Evolutionary conservation across 92 coral and sea anemone genomes (phyloP).

Genomic region (Isaurus tuberculatus): DNA sequence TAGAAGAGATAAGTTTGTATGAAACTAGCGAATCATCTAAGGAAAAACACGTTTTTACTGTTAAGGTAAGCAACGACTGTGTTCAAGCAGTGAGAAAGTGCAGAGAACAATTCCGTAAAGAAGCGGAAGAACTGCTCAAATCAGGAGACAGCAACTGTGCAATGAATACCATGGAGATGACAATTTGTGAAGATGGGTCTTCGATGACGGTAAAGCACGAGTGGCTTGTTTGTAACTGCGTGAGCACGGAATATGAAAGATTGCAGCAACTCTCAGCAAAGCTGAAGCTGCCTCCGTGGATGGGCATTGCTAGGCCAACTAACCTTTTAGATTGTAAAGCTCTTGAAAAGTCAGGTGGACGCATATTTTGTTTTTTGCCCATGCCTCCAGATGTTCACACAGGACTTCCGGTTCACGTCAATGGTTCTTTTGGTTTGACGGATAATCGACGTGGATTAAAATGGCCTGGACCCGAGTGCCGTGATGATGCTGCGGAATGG

Average conservation of each 20-base stretch:
- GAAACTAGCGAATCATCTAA: slow-evolving; percentile 5
- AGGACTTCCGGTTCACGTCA: slow-evolving; percentile 54
- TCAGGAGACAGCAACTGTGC: not conserved
- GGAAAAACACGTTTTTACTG: slow-evolving; percentile 45
- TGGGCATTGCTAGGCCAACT: slow-evolving; percentile 51
- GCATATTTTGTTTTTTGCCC: slow-evolving; percentile 51
- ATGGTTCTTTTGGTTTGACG: slow-evolving; percentile 52
- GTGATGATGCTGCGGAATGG: slow-evolving; percentile 58
- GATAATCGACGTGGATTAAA: slow-evolving; percentile 53
- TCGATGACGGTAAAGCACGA: not conserved
- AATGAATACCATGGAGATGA: not conserved
- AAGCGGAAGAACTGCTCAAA: slow-evolving; percentile 24
- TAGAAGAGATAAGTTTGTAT: slow-evolving; percentile 44
- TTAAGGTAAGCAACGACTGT: slow-evolving; percentile 43
- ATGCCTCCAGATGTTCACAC: slow-evolving; percentile 52
- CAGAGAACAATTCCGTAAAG: slow-evolving; percentile 37
- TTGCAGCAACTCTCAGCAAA: slow-evolving; percentile 27
- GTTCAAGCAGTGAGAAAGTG: slow-evolving; percentile 30
- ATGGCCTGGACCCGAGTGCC: slow-evolving; percentile 56
- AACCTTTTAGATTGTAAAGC: not conserved
- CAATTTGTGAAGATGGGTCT: not conserved
- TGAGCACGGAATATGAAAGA: slow-evolving; percentile 32
- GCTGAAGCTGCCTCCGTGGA: slow-evolving; percentile 44
- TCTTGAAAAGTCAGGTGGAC: slow-evolving; percentile 10
- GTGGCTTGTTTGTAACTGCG: slow-evolving; percentile 44